Conservation (phyloP, 2,888 invertebrate genomes). For the Drosophila demipolita region DNA sequence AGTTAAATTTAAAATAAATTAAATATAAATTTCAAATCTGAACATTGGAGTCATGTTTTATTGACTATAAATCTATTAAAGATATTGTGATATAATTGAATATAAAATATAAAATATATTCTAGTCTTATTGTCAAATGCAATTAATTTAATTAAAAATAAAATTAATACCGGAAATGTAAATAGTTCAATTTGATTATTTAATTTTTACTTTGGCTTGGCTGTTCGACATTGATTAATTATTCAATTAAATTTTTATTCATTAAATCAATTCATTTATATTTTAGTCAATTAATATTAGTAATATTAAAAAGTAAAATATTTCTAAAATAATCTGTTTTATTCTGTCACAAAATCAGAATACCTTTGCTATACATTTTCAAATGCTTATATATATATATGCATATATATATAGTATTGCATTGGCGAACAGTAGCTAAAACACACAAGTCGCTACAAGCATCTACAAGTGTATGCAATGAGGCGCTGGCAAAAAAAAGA, state of each 20-base stretch:
- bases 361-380: neutral
- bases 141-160: no score
- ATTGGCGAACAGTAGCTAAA: slow-evolving; percentile 73
- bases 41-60: neutral
- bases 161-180: no score
- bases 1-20: no score
- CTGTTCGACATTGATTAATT: no score
- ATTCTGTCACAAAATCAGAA: neutral
- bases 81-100: neutral
- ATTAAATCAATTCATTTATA: no score
- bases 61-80: neutral
- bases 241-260: no score
- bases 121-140: no score
- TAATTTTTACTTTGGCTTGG: no score
- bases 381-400: slow-evolving; percentile 1
- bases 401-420: slow-evolving; percentile 39
- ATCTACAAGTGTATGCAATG: slow-evolving; percentile 36
- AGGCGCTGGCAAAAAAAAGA: slow-evolving; percentile 53
- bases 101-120: neutral
- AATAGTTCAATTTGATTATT: no score
- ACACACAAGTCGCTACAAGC: slow-evolving; percentile 66
- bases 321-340: no score
- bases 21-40: neutral
- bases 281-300: no score
- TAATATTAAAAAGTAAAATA: no score